Evolutionary conservation across 2,113 vertebrate species (phyloP).

Genomic region (Perccottus glenii): DNA sequence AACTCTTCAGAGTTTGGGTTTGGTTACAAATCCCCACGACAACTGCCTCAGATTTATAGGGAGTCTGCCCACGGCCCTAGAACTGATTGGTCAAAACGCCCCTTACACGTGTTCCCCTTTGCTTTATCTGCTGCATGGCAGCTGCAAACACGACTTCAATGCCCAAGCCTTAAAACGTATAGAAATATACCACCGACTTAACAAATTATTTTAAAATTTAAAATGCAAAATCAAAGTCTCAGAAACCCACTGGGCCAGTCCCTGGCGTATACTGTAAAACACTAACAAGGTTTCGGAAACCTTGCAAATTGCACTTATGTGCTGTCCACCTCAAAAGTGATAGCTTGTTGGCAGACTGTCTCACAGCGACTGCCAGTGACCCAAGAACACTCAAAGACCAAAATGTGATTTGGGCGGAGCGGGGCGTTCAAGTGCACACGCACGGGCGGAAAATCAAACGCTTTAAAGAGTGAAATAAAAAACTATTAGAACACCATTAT

Average conservation of each 20-base stretch:
- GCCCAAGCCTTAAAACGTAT: too few species aligned
- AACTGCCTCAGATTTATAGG: conserved; percentile 73
- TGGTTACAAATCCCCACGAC: conserved; percentile 52
- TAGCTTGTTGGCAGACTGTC: not conserved
- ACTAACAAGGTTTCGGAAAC: not conserved
- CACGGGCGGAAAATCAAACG: not conserved
- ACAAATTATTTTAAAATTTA: not conserved
- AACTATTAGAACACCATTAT: not conserved
- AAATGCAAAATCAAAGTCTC: conserved; percentile 9
- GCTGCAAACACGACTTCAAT: too few species aligned
- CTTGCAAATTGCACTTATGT: not conserved
- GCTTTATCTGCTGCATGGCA: too few species aligned
- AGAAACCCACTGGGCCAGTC: conserved; percentile 20
- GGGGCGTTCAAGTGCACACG: conserved; percentile 9
- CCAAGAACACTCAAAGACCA: not conserved
- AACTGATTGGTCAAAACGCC: conserved; percentile 64
- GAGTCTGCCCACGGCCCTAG: conserved; percentile 24
- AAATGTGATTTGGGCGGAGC: conserved; percentile 31
- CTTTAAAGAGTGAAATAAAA: not conserved
- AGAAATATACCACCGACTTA: too few species aligned
- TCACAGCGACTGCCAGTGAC: not conserved
- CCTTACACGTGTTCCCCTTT: conserved; percentile 41
- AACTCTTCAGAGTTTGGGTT: conserved; percentile 34
- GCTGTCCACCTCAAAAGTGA: not conserved
- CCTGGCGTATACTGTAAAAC: not conserved